Base-by-base conservation (phyloP, 2,113 vertebrate genomes). In the Fulmarus glacialis region DNA sequence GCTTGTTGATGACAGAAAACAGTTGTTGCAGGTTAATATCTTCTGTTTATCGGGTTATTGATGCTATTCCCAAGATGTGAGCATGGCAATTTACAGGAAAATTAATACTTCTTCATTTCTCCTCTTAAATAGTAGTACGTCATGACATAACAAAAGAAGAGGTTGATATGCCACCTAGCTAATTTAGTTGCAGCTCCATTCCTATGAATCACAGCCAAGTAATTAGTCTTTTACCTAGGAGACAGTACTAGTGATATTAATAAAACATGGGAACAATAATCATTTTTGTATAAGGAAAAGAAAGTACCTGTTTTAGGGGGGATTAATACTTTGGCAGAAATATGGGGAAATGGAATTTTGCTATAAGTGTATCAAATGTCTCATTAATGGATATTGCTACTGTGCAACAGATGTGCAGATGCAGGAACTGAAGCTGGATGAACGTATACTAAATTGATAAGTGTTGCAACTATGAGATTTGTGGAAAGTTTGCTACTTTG, bases 151-250 rank as follows among this genome's bases (percentile, higher is more conserved):
- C 68, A 96, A 90, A 93, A 94, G 70, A 75, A 75, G 60, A 82
- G 63, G 72, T 43, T 91, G 90, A 91, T 94, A 45, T 70, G 56
- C 48, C 62, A 90, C 73, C 63, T 90, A 53, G 27, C 82, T 94
- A 96, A 98, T 97, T 97, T 89, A 92, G 68, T 84, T 96, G 66
- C 68, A 96, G 53, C 52, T 95, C 60, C 58, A 79, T 92, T 96
- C 86, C 34, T 96, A 80, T 80, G 96, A 96, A 95, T 93, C 91
- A 72, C 21, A 88, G 93, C 58, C 74, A 97, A 97, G 87, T 96
- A 98, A 97, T 97, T 98, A 97, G 96, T 97, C 92, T 97, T 98
- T 97, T 97, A 92, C 94, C 92, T 96, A 89, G 56, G 94, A 98
- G 95, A 97, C 74, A 82, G 74, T 75, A 73, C 40, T 84, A 58